Evolutionary conservation across 64 coral and sea anemone genomes (phyloP), one percentile per base, ranked within the genome.

Genomic region (Dendrophyllia cribrosa): DNA sequence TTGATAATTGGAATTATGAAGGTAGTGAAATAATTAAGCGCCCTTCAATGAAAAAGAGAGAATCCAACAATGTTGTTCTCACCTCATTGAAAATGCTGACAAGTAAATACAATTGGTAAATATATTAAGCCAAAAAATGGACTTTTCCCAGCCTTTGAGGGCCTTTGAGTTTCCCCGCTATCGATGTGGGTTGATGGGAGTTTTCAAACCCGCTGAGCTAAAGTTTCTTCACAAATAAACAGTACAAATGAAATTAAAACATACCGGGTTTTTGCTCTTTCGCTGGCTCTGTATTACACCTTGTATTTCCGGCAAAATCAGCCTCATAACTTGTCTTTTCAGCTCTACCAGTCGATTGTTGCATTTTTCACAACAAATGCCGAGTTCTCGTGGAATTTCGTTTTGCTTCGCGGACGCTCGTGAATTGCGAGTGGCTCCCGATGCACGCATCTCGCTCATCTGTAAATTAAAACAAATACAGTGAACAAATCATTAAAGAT

Each of bases 301-400:
- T 76, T 99, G 94, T 43, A 99, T 77, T 77, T 99, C 97, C 1
- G 97, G 97, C 9, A 99, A 77, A 89, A 99, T 99, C 66, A 93
- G 77, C 16, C 91, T 74, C 58, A 99, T 65, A 14, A 96, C 94
- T 76, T 99, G 97, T 21, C 91, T 87, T 19, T 99, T 99, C 4
- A 99, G 67, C 34, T 99, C 97, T 7, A 99, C 91, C 3, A 99
- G 70, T 34, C 97, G 88, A 34, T 94, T 96, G 89, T 99, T 99
- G 52, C 97, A 99, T 84, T 99, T 99, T 59, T 99, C 97, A 79
- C 97, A 99, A 84, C 92, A 96, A 6, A 99, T 94, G 5, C 96
- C 97, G 9, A 95, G 76, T 94, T 74, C 88, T 75, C 56, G 86
- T 20, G 46, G 86, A 43, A 83, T 89, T 26, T 77, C 72, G 44